phyloP scores from a whole-genome alignment of 2,888 invertebrate genomes.

The Sussaba pulchella region DNA sequence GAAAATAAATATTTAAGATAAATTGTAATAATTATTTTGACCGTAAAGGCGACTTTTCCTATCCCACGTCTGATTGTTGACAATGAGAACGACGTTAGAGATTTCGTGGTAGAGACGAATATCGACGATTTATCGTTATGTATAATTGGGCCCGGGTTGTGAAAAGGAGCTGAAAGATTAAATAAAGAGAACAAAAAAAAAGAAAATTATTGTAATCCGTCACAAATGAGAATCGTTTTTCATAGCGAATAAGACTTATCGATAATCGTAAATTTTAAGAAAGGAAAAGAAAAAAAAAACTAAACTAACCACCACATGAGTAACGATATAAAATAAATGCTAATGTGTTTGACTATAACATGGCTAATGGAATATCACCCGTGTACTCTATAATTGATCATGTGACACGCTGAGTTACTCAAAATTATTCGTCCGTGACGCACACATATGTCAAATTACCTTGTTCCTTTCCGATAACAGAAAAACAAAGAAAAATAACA shows the following conservation, averaged over 20 bases:
- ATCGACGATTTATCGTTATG: constrained; percentile 51
- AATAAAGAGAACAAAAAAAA: constrained; percentile 24
- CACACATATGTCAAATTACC: constrained; percentile 82
- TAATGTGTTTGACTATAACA: constrained; percentile 80
- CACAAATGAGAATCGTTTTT: constrained; percentile 81
- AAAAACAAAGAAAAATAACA: constrained; percentile 58
- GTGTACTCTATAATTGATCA: constrained; percentile 72
- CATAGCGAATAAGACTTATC: constrained; percentile 83
- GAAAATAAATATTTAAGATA: constrained; percentile 13
- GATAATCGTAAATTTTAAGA: constrained; percentile 65
- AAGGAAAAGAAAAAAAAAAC: constrained; percentile 69
- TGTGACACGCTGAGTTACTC: constrained; percentile 80
- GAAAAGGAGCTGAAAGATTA: constrained; percentile 15
- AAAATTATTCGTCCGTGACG: constrained; percentile 81
- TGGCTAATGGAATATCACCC: constrained; percentile 72
- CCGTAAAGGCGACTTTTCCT: constrained; percentile 28
- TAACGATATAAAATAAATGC: constrained; percentile 79
- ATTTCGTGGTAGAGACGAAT: constrained; percentile 56
- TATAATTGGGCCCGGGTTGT: constrained; percentile 39
- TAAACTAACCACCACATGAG: constrained; percentile 80
- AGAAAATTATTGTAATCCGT: constrained; percentile 78
- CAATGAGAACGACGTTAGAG: constrained; percentile 55
- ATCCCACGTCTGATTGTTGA: constrained; percentile 42
- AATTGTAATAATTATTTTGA: constrained; percentile 40
- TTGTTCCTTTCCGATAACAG: constrained; percentile 72